Evolutionary conservation across 64 coral and sea anemone genomes (phyloP), one percentile per base, ranked within the genome.

Genomic region (Hydrozoanthus tunicans): DNA sequence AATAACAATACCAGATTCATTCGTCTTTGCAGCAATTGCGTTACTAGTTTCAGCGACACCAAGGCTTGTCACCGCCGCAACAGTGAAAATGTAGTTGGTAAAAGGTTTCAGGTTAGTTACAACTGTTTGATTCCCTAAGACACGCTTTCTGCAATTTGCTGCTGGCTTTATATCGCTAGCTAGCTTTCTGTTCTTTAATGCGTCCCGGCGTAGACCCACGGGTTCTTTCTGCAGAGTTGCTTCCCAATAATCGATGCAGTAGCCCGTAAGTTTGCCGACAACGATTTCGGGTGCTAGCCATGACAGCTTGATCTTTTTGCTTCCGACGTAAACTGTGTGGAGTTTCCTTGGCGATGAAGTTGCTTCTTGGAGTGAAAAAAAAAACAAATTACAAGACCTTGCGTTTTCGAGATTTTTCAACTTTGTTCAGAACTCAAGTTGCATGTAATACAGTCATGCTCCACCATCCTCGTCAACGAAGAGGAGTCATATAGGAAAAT

Each of bases 241-340:
- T 80, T 20, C 56, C 57, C 7, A 23, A 60, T 20, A 53, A 60
- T 24, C 26, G 26, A 80, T 58, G 54, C 2, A 56, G 59, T 80
- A 80, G 5, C 56, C 15, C 59, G 20, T 11, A 15, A 80, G 23
- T 80, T 60, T 59, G 4, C 78, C 78, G 14, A 80, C 17, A 80
- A 80, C 12, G 57, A 10, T 59, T 60, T 7, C 20, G 15, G 78
- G 78, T 58, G n/a, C 14, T n/a, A 80, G 78, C 78, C 78, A 80
- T 9, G 78, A 80, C n/a, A 80, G 53, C 6, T 58, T 60, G 56
- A 80, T 61, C 53, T 52, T 24, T 15, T 53, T 27, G 26, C 78
- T 80, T 1, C 78, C 57, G 7, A 59, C 0, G 7, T 7, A 32
- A 59, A 81, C 32, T 2, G 56, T 58, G 58, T 27, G 15, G 56